phyloP scores from a whole-genome alignment of 2,888 invertebrate genomes.

The Papilio demoleus region DNA sequence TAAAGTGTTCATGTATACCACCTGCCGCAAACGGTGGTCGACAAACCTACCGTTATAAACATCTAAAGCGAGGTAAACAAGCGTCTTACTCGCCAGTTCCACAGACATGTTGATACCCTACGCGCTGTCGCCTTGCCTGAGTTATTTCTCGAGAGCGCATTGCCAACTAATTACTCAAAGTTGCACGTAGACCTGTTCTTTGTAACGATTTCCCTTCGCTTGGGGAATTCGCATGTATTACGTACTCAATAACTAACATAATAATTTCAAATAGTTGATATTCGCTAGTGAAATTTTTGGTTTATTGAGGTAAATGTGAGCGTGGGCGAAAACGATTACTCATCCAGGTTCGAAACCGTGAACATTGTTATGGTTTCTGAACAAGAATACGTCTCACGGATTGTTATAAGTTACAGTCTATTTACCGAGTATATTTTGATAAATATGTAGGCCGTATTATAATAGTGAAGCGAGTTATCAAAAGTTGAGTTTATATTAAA shows the following conservation, averaged over 20 bases:
- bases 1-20: conserved; percentile 21
- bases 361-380: conserved; percentile 7
- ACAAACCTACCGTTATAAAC: conserved; percentile 35
- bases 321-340: background rate
- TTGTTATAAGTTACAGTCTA: background rate
- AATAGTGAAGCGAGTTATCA: too few relatives aligned
- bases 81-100: conserved; percentile 23
- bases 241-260: too few relatives aligned
- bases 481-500: too few relatives aligned
- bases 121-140: conserved; percentile 31
- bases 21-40: conserved; percentile 28
- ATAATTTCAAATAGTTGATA: too few relatives aligned
- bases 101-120: conserved; percentile 28
- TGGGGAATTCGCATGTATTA: conserved; percentile 5
- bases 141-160: conserved; percentile 37
- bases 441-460: background rate
- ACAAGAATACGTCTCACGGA: background rate
- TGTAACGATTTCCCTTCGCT: conserved; percentile 29
- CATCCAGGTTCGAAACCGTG: background rate
- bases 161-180: conserved; percentile 35
- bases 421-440: background rate
- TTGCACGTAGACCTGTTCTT: conserved; percentile 29
- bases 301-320: background rate
- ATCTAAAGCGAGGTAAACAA: conserved; percentile 38
- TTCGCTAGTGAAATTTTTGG: background rate